Conservation (phyloP, 2,113 vertebrate species). For the Anhinga anhinga region DNA sequence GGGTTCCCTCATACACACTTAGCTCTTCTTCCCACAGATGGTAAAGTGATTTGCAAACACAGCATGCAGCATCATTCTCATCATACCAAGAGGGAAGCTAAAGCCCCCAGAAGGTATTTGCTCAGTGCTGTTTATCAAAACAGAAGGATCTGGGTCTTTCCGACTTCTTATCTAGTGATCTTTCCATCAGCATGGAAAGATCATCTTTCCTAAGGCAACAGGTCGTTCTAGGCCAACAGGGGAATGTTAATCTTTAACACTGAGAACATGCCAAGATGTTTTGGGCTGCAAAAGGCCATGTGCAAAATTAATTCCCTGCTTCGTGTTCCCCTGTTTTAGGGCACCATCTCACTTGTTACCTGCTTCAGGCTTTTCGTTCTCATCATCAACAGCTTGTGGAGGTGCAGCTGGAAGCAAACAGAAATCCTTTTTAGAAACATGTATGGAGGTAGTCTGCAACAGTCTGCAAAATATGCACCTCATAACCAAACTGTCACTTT, state of each 20-base stretch:
- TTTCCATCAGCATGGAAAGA: background rate
- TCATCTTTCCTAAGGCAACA: background rate
- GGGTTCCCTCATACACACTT: background rate
- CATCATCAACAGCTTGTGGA: rapidly evolving
- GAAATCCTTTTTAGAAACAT: background rate
- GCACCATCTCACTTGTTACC: background rate
- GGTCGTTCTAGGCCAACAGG: background rate
- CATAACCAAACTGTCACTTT: too few relatives aligned
- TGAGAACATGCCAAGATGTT: background rate
- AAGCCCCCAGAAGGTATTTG: background rate
- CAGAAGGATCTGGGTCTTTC: background rate
- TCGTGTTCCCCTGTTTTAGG: background rate
- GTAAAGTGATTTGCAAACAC: background rate
- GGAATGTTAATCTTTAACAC: background rate
- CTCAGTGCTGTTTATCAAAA: background rate
- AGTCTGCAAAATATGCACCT: background rate
- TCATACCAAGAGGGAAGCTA: background rate
- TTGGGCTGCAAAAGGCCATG: background rate
- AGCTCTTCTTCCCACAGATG: background rate
- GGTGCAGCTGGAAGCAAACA: background rate
- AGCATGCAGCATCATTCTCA: background rate
- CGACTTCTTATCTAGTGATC: background rate
- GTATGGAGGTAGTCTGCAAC: background rate
- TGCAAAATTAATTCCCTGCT: background rate
- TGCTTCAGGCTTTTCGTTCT: background rate